Conservation (phyloP, 1,140 invertebrate species). For the Monomorium pharaonis region DNA sequence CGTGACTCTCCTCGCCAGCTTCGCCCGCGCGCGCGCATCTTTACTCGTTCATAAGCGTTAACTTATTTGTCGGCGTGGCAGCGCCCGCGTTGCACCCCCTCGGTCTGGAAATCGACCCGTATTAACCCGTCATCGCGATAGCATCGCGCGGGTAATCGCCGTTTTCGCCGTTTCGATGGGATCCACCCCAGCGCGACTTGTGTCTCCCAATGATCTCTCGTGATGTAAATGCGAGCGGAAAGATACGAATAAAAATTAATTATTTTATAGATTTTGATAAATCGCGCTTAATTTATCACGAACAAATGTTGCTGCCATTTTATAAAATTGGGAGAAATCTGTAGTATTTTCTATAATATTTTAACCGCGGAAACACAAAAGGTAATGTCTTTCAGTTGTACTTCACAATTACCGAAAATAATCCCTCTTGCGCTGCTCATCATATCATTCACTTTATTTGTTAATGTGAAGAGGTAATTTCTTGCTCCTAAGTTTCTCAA, state of each 20-base stretch:
- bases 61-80: constrained; percentile 40
- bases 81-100: constrained; percentile 1
- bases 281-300: background rate
- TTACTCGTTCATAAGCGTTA: constrained; percentile 36
- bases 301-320: background rate
- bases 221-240: background rate
- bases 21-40: constrained; percentile 7
- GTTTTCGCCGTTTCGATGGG: constrained; percentile 3
- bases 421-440: background rate
- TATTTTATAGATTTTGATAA: background rate
- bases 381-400: background rate
- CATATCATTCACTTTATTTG: background rate
- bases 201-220: background rate
- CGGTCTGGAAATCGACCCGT: constrained; percentile 44
- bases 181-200: background rate
- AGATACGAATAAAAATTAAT: background rate
- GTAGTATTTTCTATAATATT: background rate
- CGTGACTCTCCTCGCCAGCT: constrained; percentile 58
- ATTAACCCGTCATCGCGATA: constrained; percentile 57
- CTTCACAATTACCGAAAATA: background rate
- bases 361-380: too few species aligned
- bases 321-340: background rate
- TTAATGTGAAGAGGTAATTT: background rate
- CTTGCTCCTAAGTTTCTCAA: background rate
- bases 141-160: constrained; percentile 28